Evolutionary conservation across 2,113 vertebrate species (phyloP).

Genomic region (Naja naja): DNA sequence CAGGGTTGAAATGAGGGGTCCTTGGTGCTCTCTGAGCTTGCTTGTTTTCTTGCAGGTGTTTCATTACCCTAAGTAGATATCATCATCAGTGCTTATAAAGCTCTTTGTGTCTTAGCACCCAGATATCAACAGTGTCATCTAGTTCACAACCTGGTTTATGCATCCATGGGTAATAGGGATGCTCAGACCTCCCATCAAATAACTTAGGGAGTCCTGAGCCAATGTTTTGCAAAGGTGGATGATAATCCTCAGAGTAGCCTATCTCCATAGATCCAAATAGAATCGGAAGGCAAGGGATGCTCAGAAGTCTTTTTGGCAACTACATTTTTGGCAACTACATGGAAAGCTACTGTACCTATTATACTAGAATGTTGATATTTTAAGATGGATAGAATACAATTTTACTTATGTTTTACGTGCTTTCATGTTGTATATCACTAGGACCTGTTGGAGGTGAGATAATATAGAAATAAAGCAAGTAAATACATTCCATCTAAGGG

Average conservation of each 20-base stretch:
- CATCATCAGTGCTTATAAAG: not conserved
- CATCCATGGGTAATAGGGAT: not conserved
- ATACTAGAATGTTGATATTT: not conserved
- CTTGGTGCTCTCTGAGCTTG: too few relatives aligned
- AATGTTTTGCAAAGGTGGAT: not conserved
- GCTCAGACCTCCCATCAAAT: not conserved
- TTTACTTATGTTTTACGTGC: not conserved
- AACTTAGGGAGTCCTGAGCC: not conserved
- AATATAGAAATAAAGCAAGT: not conserved
- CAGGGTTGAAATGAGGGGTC: too few relatives aligned
- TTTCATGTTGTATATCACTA: not conserved
- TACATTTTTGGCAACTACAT: not conserved
- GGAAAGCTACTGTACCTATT: not conserved
- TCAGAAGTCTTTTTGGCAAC: not conserved
- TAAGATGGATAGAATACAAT: not conserved
- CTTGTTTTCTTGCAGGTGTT: too few relatives aligned
- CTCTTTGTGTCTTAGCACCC: not conserved
- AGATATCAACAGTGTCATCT: not conserved
- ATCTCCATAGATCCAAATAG: not conserved
- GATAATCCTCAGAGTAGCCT: not conserved
- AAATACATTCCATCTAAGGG: not conserved
- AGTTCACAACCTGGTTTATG: not conserved
- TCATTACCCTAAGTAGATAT: too few relatives aligned
- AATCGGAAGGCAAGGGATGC: not conserved
- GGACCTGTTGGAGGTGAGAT: not conserved